phyloP scores from a whole-genome alignment of 2,797 vertebrate genomes.

The Ciconia nigra region DNA sequence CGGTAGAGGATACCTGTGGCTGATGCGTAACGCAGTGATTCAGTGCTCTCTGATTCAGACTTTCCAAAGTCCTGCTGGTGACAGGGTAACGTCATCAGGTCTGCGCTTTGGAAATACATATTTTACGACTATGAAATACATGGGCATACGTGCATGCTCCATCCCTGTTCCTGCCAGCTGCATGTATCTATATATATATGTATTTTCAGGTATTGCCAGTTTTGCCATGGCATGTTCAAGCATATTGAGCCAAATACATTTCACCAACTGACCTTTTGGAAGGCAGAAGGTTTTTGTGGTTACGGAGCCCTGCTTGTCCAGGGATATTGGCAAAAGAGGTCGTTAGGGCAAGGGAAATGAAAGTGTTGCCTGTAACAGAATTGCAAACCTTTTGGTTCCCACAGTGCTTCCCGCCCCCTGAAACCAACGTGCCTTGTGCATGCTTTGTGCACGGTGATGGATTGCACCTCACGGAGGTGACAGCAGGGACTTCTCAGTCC shows the following conservation, averaged over 20 bases:
- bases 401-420: neutral
- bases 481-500: neutral
- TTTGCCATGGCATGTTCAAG: neutral
- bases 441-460: neutral
- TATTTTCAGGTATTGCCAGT: neutral
- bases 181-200: neutral
- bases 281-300: neutral
- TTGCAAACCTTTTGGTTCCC: neutral
- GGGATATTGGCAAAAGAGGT: neutral
- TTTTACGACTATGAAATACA: neutral
- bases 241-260: neutral
- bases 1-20: neutral
- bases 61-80: neutral
- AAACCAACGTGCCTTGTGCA: fast-evolving
- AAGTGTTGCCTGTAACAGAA: neutral
- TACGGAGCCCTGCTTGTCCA: neutral
- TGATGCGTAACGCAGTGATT: neutral
- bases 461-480: fast-evolving
- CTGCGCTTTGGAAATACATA: neutral
- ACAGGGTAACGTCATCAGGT: neutral
- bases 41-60: neutral
- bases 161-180: neutral
- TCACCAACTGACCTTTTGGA: neutral
- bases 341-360: neutral
- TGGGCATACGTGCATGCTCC: fast-evolving